phyloP scores from a whole-genome alignment of 1,140 invertebrate genomes.

The Sycophaga agraensis region DNA sequence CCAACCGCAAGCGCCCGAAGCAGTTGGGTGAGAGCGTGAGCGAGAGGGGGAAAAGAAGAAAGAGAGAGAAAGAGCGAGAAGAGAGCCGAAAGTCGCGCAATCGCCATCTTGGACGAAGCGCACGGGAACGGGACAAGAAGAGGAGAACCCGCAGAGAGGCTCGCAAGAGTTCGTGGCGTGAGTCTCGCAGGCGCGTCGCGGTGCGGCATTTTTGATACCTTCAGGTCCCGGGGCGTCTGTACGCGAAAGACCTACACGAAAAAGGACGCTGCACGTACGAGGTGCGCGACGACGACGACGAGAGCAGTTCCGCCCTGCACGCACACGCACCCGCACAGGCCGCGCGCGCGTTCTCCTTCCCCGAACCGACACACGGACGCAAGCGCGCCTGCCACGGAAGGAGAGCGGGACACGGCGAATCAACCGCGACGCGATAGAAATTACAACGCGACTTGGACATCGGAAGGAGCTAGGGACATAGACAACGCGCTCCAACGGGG shows the following conservation, averaged over 20 bases:
- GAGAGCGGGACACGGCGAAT: too few relatives aligned
- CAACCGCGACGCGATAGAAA: too few relatives aligned
- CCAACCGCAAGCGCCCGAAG: not conserved
- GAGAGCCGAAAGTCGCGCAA: conserved; percentile 39
- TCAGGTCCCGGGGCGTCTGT: not conserved
- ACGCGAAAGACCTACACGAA: not conserved
- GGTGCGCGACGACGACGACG: not conserved
- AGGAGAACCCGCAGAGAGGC: conserved; percentile 6
- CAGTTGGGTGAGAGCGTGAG: conserved; percentile 38
- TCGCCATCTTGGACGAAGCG: conserved; percentile 62
- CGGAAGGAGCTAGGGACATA: too few relatives aligned
- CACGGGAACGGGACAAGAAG: conserved; percentile 23
- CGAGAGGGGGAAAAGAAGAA: conserved; percentile 34
- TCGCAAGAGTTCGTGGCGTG: conserved; percentile 43
- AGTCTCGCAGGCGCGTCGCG: conserved; percentile 44
- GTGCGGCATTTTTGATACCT: conserved; percentile 2
- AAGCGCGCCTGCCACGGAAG: not conserved
- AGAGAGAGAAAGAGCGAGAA: conserved; percentile 39
- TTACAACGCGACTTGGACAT: too few relatives aligned
- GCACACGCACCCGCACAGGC: not conserved
- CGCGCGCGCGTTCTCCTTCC: conserved; percentile 5
- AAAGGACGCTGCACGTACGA: too few relatives aligned
- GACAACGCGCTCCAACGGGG: too few relatives aligned
- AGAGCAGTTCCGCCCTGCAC: not conserved
- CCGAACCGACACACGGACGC: not conserved